Evolutionary conservation across 2,113 vertebrate genomes (phyloP).

Genomic region (Danio rerio): GRCz12tu NC_133181.1:32374001-32374500

Average conservation of each 20-base stretch:
- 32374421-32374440: too few relatives aligned
- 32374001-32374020: too few relatives aligned
- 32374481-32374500: not conserved
- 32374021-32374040: too few relatives aligned
- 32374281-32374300: not conserved
- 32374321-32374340: not conserved
- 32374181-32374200: not conserved
- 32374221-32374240: not conserved
- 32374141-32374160: not conserved
- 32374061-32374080: too few relatives aligned
- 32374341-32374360: not conserved
- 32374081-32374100: too few relatives aligned
- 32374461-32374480: not conserved
- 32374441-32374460: not conserved
- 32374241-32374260: not conserved
- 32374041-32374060: too few relatives aligned
- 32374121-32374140: too few relatives aligned
- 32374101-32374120: too few relatives aligned
- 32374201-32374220: not conserved
- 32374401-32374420: not conserved
- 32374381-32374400: constrained; percentile 3
- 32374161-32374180: not conserved
- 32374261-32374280: not conserved
- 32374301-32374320: not conserved
- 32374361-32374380: constrained; percentile 20